Percentiles rank a stretch among this genome's conserved stretches.
phyloP scores from a whole-genome alignment of 2,888 invertebrate species.

The Apamea sordens region DNA sequence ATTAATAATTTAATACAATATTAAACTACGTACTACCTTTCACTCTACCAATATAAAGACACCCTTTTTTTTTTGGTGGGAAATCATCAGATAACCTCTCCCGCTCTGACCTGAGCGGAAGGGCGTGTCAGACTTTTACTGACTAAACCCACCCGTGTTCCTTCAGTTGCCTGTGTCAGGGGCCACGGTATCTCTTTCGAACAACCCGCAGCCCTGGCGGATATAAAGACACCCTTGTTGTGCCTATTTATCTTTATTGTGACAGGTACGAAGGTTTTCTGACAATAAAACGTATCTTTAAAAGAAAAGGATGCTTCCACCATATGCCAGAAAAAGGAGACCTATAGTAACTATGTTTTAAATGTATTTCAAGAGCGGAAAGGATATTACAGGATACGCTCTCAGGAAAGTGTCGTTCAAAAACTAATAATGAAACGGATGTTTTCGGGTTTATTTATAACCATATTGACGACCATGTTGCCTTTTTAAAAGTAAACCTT shows the following conservation, averaged over 20 bases:
- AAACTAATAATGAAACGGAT: slow-evolving; percentile 26
- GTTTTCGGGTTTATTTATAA: slow-evolving; percentile 23
- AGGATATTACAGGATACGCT: background rate
- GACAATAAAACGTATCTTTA: background rate
- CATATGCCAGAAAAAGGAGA: too few species aligned
- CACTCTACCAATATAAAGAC: background rate
- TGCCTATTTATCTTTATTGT: background rate
- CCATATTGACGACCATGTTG: background rate
- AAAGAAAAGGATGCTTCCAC: background rate
- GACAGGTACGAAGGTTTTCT: background rate
- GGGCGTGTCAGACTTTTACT: too few species aligned
- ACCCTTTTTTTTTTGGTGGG: too few species aligned
- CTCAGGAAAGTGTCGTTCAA: background rate
- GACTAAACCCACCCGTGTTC: too few species aligned
- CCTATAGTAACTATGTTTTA: background rate
- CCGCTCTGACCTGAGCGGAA: too few species aligned
- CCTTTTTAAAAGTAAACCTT: background rate
- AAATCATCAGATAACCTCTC: too few species aligned
- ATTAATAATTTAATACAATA: background rate
- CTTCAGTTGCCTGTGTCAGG: too few species aligned
- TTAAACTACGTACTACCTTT: background rate
- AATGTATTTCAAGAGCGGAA: background rate
- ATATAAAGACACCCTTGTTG: background rate
- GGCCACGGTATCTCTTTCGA: too few species aligned
- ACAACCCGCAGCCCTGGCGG: too few species aligned